Conservation (phyloP, 1,140 invertebrate species). For the Drepana arcuata region DNA sequence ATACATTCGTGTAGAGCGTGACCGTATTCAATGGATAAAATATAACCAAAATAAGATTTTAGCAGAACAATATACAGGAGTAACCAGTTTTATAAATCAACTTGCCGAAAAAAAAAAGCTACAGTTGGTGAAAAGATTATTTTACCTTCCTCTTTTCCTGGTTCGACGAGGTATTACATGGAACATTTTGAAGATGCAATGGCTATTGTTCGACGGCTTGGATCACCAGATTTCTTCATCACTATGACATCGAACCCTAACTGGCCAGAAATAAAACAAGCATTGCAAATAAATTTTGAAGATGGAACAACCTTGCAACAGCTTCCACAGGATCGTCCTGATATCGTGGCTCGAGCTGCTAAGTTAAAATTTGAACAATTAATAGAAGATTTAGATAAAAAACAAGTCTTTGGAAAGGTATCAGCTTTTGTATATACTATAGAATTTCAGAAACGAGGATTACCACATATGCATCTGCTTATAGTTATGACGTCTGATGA, state of each 20-base stretch:
- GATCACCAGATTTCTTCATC: constrained; percentile 5
- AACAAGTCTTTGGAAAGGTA: constrained; percentile 12
- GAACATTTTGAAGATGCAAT: constrained; percentile 6
- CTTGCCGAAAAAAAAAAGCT: constrained; percentile 6
- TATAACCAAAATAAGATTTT: constrained; percentile 9
- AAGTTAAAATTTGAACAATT: constrained; percentile 8
- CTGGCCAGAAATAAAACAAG: constrained; percentile 8
- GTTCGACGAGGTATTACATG: constrained; percentile 5
- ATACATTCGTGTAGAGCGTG: too few relatives aligned
- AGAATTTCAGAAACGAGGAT: constrained; percentile 14
- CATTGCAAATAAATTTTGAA: constrained; percentile 7
- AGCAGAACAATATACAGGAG: constrained; percentile 6
- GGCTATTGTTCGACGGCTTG: constrained; percentile 2
- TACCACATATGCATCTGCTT: constrained; percentile 15
- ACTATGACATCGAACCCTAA: constrained; percentile 6
- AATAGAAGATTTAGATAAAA: constrained; percentile 12
- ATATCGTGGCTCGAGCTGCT: constrained; percentile 5
- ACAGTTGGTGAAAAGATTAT: constrained; percentile 8
- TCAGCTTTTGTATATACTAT: constrained; percentile 8
- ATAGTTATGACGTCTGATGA: constrained; percentile 15
- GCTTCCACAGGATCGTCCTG: constrained; percentile 6
- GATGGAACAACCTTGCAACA: constrained; percentile 10
- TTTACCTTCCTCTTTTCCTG: not conserved
- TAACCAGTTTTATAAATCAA: constrained; percentile 7
- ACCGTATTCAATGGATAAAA: constrained; percentile 7